Percentiles rank a stretch among this genome's conserved stretches.
These are phyloP conservation scores for Bombus sibiricus DNA, from an alignment of 1,140 invertebrate species.

Conservation along the genomic window DNA sequence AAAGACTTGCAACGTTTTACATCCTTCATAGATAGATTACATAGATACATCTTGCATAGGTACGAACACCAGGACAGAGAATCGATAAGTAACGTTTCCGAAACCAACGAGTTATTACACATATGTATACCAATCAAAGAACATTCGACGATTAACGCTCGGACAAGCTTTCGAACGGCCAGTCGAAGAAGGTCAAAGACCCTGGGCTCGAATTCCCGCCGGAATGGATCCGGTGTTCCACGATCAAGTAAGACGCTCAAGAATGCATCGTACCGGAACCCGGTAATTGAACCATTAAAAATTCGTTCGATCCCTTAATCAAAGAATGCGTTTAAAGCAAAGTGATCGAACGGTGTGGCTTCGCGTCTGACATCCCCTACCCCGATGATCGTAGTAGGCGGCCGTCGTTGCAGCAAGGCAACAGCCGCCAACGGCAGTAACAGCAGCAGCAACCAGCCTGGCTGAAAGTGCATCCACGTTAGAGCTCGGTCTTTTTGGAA, in stretches of 20 bases:
- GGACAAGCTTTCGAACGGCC: neutral
- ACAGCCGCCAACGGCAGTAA: no score
- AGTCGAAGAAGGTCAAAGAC: slow-evolving; percentile 17
- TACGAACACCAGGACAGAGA: no score
- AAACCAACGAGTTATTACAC: neutral
- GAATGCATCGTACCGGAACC: slow-evolving; percentile 36
- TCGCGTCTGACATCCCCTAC: slow-evolving; percentile 32
- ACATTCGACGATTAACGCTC: neutral
- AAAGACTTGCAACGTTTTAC: no score
- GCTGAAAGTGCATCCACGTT: slow-evolving; percentile 62
- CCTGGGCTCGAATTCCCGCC: neutral
- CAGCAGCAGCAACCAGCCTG: neutral
- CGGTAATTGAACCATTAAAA: slow-evolving; percentile 54
- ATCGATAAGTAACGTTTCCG: neutral
- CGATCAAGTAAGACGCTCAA: slow-evolving; percentile 39
- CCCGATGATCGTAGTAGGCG: neutral
- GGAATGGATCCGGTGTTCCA: neutral
- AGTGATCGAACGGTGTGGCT: slow-evolving; percentile 24
- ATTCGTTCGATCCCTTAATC: slow-evolving; percentile 40
- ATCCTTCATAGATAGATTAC: no score
- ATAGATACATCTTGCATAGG: no score
- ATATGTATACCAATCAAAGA: neutral
- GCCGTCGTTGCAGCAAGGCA: neutral
- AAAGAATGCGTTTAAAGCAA: slow-evolving; percentile 53
- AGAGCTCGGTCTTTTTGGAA: slow-evolving; percentile 63